phyloP scores from a whole-genome alignment of 1,140 invertebrate genomes.

The Rhysida immarginata region DNA sequence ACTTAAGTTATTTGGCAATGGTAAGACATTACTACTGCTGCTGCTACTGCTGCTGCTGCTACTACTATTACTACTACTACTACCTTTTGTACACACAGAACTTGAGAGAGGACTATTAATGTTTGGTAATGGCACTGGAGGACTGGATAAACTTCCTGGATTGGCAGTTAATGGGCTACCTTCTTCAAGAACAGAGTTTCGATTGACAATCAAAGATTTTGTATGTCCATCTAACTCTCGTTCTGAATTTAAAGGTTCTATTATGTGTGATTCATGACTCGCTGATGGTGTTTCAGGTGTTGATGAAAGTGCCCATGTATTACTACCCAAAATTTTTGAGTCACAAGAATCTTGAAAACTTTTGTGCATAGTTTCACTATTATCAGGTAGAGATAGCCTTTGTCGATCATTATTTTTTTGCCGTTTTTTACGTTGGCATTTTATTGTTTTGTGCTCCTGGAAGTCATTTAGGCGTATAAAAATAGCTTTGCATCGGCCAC shows the following conservation, averaged over 20 bases:
- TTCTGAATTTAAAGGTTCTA: too few relatives aligned
- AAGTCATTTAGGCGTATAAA: conserved; percentile 3
- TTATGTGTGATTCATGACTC: too few relatives aligned
- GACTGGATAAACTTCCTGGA: not conserved
- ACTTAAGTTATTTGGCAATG: not conserved
- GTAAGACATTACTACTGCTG: not conserved
- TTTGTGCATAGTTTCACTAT: too few relatives aligned
- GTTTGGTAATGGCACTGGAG: not conserved
- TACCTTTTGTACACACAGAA: not conserved
- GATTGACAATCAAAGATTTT: too few relatives aligned
- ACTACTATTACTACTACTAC: not conserved
- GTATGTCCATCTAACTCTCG: too few relatives aligned
- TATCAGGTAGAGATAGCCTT: too few relatives aligned
- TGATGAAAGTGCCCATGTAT: not conserved
- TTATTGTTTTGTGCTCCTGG: conserved; percentile 1
- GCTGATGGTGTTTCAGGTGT: too few relatives aligned
- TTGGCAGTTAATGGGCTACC: not conserved
- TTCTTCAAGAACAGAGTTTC: not conserved
- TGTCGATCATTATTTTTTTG: too few relatives aligned
- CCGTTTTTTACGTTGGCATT: not conserved
- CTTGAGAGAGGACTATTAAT: not conserved
- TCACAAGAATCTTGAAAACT: not conserved
- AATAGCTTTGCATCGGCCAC: conserved; percentile 3
- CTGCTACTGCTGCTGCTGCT: not conserved
- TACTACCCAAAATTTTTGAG: not conserved